A percentile compares a stretch with the other conserved stretches of the same genome.
phyloP scores from a whole-genome alignment of 2,797 vertebrate species.

The Epinephelus coioides region DNA sequence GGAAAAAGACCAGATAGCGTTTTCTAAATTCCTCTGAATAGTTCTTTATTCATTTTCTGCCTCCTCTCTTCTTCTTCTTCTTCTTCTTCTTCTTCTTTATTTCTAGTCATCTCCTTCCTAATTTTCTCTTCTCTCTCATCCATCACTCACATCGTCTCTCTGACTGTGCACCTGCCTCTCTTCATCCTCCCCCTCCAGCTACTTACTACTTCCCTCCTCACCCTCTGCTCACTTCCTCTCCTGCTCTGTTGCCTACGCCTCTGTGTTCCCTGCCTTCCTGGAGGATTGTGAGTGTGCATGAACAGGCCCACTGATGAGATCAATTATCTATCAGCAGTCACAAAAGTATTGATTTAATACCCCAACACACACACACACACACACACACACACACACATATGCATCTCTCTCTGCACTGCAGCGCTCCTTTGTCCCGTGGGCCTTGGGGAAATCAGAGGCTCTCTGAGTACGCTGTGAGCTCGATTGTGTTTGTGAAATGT shows the following conservation, averaged over 20 bases:
- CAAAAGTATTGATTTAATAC: constrained; percentile 77
- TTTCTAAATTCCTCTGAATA: constrained; percentile 19
- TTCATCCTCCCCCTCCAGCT: not conserved
- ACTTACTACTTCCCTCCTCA: constrained; percentile 14
- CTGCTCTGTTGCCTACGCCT: constrained; percentile 34
- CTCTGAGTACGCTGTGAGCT: constrained; percentile 44
- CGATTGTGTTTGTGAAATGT: constrained; percentile 69
- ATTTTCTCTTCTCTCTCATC: constrained; percentile 12
- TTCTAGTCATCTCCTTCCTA: constrained; percentile 18
- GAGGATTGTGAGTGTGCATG: constrained; percentile 75
- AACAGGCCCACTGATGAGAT: constrained; percentile 78
- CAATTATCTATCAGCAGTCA: constrained; percentile 80
- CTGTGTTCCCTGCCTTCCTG: constrained; percentile 46
- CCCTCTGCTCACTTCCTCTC: constrained; percentile 49
- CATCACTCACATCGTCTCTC: constrained; percentile 30
- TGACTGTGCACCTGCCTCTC: constrained; percentile 56
- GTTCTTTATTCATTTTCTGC: constrained; percentile 8
- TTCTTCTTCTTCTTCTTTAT: not conserved
- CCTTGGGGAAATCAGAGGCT: constrained; percentile 71
- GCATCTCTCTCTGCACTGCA: constrained; percentile 38
- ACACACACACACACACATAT: not conserved
- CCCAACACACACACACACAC: constrained; percentile 2
- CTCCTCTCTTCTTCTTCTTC: constrained; percentile 2
- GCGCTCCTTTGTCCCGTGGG: constrained; percentile 46
- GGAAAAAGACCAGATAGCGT: not conserved